Evolutionary conservation across 2,888 invertebrate genomes (phyloP).

Genomic region (Habroteleia sp.): DNA sequence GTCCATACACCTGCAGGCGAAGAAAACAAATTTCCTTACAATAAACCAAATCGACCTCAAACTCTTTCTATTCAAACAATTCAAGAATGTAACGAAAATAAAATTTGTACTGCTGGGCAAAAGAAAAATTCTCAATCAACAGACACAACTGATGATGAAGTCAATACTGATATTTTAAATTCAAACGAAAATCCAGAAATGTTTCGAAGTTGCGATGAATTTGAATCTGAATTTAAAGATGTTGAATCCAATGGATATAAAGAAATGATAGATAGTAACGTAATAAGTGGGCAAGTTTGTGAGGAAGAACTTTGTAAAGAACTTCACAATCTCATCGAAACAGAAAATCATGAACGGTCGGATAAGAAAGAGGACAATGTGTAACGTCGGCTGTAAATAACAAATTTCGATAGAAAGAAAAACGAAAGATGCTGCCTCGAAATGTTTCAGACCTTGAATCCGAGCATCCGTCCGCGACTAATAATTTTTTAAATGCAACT

Average conservation of each 20-base stretch:
- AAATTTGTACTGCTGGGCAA: slow-evolving; percentile 68
- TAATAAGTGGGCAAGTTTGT: slow-evolving; percentile 71
- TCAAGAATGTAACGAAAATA: slow-evolving; percentile 75
- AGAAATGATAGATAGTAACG: slow-evolving; percentile 69
- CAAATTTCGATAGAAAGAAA: background rate
- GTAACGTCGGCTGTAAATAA: slow-evolving; percentile 23
- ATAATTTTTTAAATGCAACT: background rate
- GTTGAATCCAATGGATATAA: slow-evolving; percentile 66
- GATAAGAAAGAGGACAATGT: slow-evolving; percentile 38
- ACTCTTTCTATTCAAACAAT: slow-evolving; percentile 77
- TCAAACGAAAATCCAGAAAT: slow-evolving; percentile 75
- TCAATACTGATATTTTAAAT: slow-evolving; percentile 77
- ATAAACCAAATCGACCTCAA: slow-evolving; percentile 74
- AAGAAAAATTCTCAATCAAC: slow-evolving; percentile 78
- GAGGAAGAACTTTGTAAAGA: slow-evolving; percentile 77
- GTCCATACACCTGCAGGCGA: slow-evolving; percentile 86
- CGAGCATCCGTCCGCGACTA: slow-evolving; percentile 36
- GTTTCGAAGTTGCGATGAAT: slow-evolving; percentile 77
- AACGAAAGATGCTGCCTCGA: slow-evolving; percentile 33
- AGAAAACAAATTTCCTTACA: slow-evolving; percentile 81
- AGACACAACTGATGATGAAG: slow-evolving; percentile 77
- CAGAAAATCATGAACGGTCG: slow-evolving; percentile 68
- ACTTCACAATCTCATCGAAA: slow-evolving; percentile 75
- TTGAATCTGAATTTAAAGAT: slow-evolving; percentile 71
- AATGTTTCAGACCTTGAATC: slow-evolving; percentile 4